A percentile compares a stretch with the other conserved stretches of the same genome.
phyloP scores from a whole-genome alignment of 2,888 invertebrate species.

The Muscina levida region DNA sequence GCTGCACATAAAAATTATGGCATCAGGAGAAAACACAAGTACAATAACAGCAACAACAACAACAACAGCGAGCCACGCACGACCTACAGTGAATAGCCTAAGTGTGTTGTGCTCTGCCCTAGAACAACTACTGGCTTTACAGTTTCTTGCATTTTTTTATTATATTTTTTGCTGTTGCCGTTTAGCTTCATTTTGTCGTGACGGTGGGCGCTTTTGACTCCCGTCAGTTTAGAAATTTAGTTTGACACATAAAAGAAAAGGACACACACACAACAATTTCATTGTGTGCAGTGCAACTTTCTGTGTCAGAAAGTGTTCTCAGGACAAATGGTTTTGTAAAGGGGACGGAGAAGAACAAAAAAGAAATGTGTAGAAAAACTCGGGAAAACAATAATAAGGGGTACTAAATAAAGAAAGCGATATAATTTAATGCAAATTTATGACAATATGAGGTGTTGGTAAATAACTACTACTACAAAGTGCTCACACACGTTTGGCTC shows the following conservation, averaged over 20 bases:
- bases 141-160: too few species aligned
- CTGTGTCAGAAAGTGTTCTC: not conserved
- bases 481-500: too few species aligned
- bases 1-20: constrained; percentile 20
- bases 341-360: too few species aligned
- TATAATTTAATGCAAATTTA: not conserved
- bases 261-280: constrained; percentile 8
- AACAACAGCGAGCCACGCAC: not conserved
- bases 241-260: constrained; percentile 11
- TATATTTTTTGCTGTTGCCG: too few species aligned
- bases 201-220: constrained; percentile 4
- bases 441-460: not conserved
- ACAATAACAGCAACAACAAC: not conserved
- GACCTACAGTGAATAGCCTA: too few species aligned
- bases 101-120: not conserved
- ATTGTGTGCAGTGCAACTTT: not conserved
- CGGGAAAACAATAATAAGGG: not conserved
- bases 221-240: constrained; percentile 7
- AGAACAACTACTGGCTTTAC: not conserved
- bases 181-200: not conserved
- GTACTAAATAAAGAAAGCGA: constrained; percentile 5
- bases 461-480: too few species aligned
- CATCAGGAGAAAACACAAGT: constrained; percentile 19
- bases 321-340: constrained; percentile 5
- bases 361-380: too few species aligned